Evolutionary conservation across 2,797 vertebrate genomes (phyloP).

Genomic region (Glossophaga mutica): DNA sequence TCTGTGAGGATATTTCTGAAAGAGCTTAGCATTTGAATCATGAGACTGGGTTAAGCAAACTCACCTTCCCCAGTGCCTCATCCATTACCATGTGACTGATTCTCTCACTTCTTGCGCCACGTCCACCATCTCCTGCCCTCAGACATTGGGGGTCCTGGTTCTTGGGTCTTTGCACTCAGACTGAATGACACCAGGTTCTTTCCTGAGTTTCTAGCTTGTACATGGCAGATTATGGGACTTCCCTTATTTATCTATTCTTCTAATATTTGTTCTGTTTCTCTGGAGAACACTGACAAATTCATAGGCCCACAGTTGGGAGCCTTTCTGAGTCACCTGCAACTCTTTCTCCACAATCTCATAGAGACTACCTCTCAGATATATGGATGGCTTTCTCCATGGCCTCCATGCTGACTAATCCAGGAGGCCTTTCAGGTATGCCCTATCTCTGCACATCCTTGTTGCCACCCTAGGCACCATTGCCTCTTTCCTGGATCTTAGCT

Average conservation of each 20-base stretch:
- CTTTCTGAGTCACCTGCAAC: not conserved
- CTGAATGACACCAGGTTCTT: not conserved
- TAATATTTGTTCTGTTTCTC: not conserved
- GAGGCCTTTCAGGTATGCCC: not conserved
- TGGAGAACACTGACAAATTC: not conserved
- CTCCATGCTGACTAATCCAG: slow-evolving; percentile 16
- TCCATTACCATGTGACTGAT: not conserved
- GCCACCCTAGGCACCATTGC: not conserved
- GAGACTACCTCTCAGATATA: not conserved
- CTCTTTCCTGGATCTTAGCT: not conserved
- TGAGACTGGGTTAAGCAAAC: not conserved
- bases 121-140: not conserved
- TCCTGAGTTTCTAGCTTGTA: not conserved
- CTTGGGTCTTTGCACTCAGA: not conserved
- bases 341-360: not conserved
- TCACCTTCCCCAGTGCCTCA: not conserved
- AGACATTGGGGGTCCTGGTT: not conserved
- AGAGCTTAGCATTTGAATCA: not conserved
- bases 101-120: not conserved
- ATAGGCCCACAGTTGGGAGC: not conserved
- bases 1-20: not conserved
- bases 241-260: not conserved
- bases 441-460: not conserved
- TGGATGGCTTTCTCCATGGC: slow-evolving; percentile 10
- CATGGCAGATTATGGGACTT: not conserved